phyloP scores from a whole-genome alignment of 2,113 vertebrate genomes.

The Chaetops frenatus region DNA sequence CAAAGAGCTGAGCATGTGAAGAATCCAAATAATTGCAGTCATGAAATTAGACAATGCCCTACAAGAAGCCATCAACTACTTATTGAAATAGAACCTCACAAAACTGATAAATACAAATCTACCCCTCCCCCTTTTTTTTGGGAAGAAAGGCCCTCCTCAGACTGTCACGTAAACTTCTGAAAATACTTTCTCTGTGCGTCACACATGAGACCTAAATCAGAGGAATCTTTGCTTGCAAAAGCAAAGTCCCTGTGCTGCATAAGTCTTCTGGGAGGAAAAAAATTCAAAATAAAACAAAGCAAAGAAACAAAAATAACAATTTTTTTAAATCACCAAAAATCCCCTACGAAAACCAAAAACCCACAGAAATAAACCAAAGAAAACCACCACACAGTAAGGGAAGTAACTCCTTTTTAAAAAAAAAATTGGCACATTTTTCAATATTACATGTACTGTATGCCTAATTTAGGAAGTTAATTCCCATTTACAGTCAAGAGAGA shows the following conservation, averaged over 20 bases:
- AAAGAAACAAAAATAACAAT: background rate
- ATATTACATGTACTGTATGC: background rate
- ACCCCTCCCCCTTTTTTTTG: background rate
- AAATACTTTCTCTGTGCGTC: background rate
- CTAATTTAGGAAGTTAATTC: background rate
- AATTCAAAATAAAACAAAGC: background rate
- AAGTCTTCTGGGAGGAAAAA: background rate
- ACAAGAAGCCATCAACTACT: background rate
- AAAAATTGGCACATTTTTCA: background rate
- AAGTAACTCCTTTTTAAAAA: background rate
- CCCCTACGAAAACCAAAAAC: background rate
- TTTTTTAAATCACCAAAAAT: background rate
- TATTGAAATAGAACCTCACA: background rate
- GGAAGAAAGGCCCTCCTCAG: background rate
- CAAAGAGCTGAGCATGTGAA: background rate
- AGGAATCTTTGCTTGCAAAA: background rate
- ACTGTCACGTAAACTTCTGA: background rate
- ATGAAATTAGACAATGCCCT: background rate
- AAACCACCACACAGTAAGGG: accelerated
- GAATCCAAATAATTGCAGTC: background rate
- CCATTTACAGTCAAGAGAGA: accelerated
- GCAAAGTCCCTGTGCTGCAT: background rate
- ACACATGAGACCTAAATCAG: background rate
- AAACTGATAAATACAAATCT: background rate
- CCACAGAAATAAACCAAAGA: background rate